phyloP scores from a whole-genome alignment of 2,113 vertebrate genomes.

The Charadrius vociferus region DNA sequence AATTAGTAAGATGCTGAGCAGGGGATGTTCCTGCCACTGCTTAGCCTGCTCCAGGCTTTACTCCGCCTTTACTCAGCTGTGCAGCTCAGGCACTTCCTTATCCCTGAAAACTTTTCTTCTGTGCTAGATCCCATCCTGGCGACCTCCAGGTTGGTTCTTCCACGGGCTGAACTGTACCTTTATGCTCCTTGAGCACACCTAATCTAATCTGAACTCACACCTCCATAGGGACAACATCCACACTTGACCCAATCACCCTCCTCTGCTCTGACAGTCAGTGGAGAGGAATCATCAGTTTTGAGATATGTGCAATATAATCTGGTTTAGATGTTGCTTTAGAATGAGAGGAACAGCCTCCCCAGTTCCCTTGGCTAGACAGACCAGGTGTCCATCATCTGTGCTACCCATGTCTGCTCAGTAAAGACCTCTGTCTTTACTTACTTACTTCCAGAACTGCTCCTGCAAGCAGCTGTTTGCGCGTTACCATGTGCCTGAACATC shows the following conservation, averaged over 20 bases:
- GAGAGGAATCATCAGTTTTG: neutral
- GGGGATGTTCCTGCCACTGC: neutral
- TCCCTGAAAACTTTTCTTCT: neutral
- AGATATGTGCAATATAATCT: neutral
- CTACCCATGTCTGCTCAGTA: neutral
- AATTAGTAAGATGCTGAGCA: neutral
- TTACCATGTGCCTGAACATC: neutral
- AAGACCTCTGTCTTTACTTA: neutral
- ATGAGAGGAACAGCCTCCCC: neutral
- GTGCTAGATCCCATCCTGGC: neutral
- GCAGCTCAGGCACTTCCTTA: neutral
- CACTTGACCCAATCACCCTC: neutral
- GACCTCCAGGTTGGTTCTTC: neutral
- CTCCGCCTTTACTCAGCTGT: neutral
- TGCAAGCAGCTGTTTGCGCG: neutral
- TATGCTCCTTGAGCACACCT: neutral
- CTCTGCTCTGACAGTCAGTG: neutral
- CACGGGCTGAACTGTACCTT: neutral
- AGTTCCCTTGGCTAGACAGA: neutral
- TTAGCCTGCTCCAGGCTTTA: neutral
- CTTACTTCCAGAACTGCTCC: neutral
- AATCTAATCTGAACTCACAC: neutral
- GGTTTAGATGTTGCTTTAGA: neutral
- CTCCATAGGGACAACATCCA: neutral
- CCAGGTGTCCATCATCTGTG: neutral